Conservation (phyloP, 2,797 vertebrate species). For the Manis crassicaudata region DNA sequence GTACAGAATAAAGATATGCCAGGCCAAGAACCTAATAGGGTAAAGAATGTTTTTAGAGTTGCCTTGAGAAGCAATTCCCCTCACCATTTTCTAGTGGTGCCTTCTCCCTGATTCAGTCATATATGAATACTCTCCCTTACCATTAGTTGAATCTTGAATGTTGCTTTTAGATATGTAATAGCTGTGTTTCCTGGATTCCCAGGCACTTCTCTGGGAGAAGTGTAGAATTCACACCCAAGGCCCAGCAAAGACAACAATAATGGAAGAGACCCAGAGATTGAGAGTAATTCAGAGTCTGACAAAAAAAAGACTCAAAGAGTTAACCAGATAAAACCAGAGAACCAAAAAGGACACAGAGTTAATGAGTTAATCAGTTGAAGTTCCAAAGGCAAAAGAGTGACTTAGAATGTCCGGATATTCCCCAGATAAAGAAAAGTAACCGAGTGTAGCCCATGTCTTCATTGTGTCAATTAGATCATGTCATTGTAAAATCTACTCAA, state of each 20-base stretch:
- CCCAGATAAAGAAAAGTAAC: too few relatives aligned
- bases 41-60: background rate
- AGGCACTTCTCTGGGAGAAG: background rate
- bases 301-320: background rate
- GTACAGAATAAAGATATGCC: background rate
- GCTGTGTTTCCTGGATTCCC: background rate
- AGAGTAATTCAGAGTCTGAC: background rate
- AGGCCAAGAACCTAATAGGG: background rate
- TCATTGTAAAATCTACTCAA: too few relatives aligned
- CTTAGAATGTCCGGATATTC: too few relatives aligned
- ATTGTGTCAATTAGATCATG: too few relatives aligned
- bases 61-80: background rate
- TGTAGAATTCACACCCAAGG: background rate
- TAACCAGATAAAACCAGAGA: too few relatives aligned
- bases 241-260: background rate
- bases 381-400: too few relatives aligned
- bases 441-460: too few relatives aligned
- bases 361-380: too few relatives aligned
- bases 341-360: too few relatives aligned
- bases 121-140: background rate
- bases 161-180: background rate
- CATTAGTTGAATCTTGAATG: background rate
- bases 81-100: background rate
- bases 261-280: background rate
- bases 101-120: background rate